Base-by-base conservation (phyloP, 2,888 invertebrate species). In the Griposia aprilina region DNA sequence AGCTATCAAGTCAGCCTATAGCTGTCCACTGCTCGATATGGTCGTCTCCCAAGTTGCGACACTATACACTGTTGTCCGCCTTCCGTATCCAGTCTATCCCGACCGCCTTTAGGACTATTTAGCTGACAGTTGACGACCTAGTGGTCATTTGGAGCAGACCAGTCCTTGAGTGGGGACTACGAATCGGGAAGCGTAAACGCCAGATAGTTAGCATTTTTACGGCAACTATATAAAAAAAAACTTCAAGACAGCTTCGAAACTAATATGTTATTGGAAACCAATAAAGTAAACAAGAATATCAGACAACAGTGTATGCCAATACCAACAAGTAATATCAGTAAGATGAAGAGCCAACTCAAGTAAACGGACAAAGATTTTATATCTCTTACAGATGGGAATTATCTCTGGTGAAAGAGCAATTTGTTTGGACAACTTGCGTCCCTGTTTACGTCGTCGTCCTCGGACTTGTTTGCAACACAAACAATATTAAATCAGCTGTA, bases 401-500 rank as follows among this genome's bases (percentile, higher is more conserved):
- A 55, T 70, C 68, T 63, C 36, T 15, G 36, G 69, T 71, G 52
- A 65, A 67, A 75, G 50, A 75, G 52, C 74, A 76, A 68, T 81
- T 76, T 74, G 71, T 81, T 50, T 76, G 66, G 59, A 71, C 41
- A 67, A 41, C 57, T 50, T 48, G 11, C 23, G 15, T 36, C 26
- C 48, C 55, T 71, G 70, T 73, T 66, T 60, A 48, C 59, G 20
- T 78, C 20, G n/a, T 68, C n/a, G 41, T 63, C 36, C 36, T 52
- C 57, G 7, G 55, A 68, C 57, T 68, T 62, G 20, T 66, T 69
- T 15, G 57, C 52, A 83, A 75, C 50, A 63, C 17, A 80, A 74
- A 76, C 48, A 77, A 76, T 72, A 76, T n/a, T n/a, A 81, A 81
- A 69, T 84, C 63, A 73, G 26, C 50, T 71, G 73, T 15, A 86